Percentiles rank a stretch among this genome's conserved stretches.
phyloP scores from a whole-genome alignment of 1,140 invertebrate species.

The Melitaea cinxia region DNA sequence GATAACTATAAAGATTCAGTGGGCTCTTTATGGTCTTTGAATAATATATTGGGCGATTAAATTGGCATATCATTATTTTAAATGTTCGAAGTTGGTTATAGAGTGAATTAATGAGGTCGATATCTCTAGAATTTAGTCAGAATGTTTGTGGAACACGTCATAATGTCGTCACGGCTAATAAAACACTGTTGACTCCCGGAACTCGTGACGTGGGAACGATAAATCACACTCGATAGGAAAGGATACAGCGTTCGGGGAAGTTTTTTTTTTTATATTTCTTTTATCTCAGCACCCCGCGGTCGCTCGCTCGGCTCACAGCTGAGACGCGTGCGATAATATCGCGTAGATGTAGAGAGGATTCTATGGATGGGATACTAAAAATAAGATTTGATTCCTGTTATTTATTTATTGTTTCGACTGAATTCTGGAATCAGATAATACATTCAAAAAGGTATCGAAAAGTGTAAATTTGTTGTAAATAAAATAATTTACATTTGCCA shows the following conservation, averaged over 20 bases:
- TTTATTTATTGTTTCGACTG: too few species aligned
- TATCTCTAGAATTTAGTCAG: not conserved
- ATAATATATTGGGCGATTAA: conserved; percentile 21
- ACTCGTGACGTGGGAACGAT: conserved; percentile 58
- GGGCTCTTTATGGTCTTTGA: conserved; percentile 22
- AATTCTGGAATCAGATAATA: too few species aligned
- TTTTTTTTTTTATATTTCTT: too few species aligned
- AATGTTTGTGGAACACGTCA: conserved; percentile 44
- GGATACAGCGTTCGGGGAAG: conserved; percentile 14
- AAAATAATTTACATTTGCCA: too few species aligned
- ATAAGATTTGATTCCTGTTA: too few species aligned
- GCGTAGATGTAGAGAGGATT: conserved; percentile 1
- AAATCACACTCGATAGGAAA: conserved; percentile 57
- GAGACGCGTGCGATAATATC: conserved; percentile 42
- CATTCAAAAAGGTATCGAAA: too few species aligned
- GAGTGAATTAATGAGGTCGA: not conserved
- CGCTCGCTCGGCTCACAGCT: conserved; percentile 2
- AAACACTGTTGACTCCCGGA: conserved; percentile 64
- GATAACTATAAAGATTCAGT: conserved; percentile 18
- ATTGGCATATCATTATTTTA: conserved; percentile 32
- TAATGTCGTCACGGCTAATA: conserved; percentile 49
- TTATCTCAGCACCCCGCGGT: conserved; percentile 31
- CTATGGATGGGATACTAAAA: conserved; percentile 24
- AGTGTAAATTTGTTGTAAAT: too few species aligned
- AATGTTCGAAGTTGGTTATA: conserved; percentile 18